Conservation (phyloP, 1,140 invertebrate genomes). For the Diabrotica undecimpunctata region DNA sequence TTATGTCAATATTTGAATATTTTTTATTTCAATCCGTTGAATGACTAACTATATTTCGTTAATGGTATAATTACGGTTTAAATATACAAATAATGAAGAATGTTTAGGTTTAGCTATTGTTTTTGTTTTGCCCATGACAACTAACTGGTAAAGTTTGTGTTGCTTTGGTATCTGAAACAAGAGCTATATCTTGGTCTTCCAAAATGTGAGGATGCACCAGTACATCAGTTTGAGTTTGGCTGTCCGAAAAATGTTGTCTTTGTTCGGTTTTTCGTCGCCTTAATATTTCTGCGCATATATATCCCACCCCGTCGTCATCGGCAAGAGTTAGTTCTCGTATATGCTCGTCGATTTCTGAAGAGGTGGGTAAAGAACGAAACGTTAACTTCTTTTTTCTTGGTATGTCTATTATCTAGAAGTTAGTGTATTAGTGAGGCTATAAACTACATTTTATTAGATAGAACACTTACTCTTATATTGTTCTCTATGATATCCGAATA, state of each 20-base stretch:
- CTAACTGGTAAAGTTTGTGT: conserved; percentile 8
- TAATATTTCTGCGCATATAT: conserved; percentile 24
- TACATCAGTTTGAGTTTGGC: conserved; percentile 26
- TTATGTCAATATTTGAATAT: no score
- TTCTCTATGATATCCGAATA: conserved; percentile 29
- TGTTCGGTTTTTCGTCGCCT: conserved; percentile 8
- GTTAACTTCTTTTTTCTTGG: conserved; percentile 27
- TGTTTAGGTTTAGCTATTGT: no score
- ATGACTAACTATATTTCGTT: no score
- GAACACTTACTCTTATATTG: conserved; percentile 14
- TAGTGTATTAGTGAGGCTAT: no score
- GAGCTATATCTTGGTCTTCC: conserved; percentile 22
- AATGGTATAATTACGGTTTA: no score
- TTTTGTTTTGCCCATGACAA: no score
- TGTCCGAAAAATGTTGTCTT: conserved; percentile 5
- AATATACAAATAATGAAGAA: no score
- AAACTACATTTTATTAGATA: no score
- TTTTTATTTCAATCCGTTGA: no score
- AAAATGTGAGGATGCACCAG: conserved; percentile 27
- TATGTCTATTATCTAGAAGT: conserved; percentile 17
- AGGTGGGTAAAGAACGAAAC: background rate
- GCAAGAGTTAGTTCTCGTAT: conserved; percentile 12
- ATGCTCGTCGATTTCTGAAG: conserved; percentile 4
- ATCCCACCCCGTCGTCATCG: conserved; percentile 30
- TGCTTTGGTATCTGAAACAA: conserved; percentile 12